A percentile compares a stretch with the other conserved stretches of the same genome.
phyloP scores from a whole-genome alignment of 2,113 vertebrate species.

The Notothenia coriiceps region DNA sequence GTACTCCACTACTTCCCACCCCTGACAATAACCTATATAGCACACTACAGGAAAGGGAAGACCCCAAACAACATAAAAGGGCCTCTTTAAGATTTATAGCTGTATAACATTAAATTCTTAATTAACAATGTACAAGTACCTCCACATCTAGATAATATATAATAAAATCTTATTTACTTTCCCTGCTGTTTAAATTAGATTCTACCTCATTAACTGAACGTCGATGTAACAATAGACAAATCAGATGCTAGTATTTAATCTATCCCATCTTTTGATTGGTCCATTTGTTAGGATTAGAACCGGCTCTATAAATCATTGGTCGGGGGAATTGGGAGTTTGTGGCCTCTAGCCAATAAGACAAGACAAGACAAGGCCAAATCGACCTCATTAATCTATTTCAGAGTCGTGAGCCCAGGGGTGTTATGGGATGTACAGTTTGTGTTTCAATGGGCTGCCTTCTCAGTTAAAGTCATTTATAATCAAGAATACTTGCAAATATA shows the following conservation, averaged over 20 bases:
- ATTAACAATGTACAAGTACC: no score
- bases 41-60: no score
- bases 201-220: conserved; percentile 2
- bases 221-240: conserved; percentile 30
- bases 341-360: conserved; percentile 67
- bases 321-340: conserved; percentile 24
- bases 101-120: no score
- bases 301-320: conserved; percentile 60
- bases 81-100: no score
- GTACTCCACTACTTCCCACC: no score
- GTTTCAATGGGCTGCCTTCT: conserved; percentile 24
- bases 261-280: conserved; percentile 47
- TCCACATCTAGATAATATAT: neutral
- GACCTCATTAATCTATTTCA: conserved; percentile 67
- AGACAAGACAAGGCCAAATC: conserved; percentile 67
- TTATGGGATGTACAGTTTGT: conserved; percentile 8
- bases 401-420: neutral
- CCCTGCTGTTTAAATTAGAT: neutral
- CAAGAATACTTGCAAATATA: neutral
- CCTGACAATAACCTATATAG: no score
- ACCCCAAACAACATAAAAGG: no score
- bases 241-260: conserved; percentile 22
- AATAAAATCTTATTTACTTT: neutral
- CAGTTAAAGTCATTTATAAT: conserved; percentile 42
- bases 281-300: conserved; percentile 59